phyloP scores from a whole-genome alignment of 2,797 vertebrate genomes.

The Helostoma temminkii region DNA sequence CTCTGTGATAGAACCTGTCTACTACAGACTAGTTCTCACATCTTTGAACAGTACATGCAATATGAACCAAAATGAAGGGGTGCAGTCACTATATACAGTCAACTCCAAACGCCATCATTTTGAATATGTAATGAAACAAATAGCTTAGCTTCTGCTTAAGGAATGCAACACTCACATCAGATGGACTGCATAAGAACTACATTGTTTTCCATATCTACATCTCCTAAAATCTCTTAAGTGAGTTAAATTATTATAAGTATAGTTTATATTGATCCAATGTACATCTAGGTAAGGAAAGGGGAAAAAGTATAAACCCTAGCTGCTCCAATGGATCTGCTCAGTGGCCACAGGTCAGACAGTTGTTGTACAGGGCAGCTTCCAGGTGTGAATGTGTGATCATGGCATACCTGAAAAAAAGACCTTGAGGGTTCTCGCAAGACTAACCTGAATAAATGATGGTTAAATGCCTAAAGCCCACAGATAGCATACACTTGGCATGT shows the following conservation, averaged over 20 bases:
- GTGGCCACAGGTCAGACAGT: slow-evolving; percentile 18
- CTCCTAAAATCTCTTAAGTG: neutral
- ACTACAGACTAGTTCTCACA: too few species aligned
- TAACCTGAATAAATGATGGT: slow-evolving; percentile 22
- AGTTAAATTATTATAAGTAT: too few species aligned
- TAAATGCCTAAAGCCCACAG: slow-evolving; percentile 15
- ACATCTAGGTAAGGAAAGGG: neutral
- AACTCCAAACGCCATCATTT: too few species aligned
- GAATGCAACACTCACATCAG: neutral
- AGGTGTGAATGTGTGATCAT: slow-evolving; percentile 20
- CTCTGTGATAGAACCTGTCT: too few species aligned
- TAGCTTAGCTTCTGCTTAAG: too few species aligned
- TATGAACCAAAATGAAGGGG: too few species aligned
- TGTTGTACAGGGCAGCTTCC: slow-evolving; percentile 16
- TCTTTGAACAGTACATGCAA: too few species aligned
- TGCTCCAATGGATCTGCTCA: neutral
- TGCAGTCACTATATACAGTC: too few species aligned
- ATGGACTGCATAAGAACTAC: neutral
- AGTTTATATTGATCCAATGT: too few species aligned
- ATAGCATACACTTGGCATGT: slow-evolving; percentile 16
- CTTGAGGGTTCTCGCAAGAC: neutral
- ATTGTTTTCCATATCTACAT: too few species aligned
- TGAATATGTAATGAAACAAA: too few species aligned
- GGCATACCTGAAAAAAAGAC: slow-evolving; percentile 17
- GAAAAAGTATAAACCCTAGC: too few species aligned